phyloP scores from a whole-genome alignment of 2,888 invertebrate species.

The Troides oblongomaculatus region DNA sequence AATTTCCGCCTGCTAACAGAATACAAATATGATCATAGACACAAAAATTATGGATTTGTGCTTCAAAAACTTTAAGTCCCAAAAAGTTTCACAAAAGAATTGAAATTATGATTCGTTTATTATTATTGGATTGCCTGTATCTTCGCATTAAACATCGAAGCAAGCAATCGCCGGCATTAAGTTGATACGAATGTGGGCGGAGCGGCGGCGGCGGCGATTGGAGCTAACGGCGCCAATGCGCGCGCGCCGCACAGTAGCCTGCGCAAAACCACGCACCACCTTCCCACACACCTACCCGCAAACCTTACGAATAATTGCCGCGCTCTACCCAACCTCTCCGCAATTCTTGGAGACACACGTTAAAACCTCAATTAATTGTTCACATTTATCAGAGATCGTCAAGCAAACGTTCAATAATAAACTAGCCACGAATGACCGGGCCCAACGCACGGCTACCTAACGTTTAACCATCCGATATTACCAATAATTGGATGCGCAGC shows the following conservation, averaged over 20 bases:
- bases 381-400: conserved; percentile 35
- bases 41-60: neutral
- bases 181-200: conserved; percentile 57
- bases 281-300: conserved; percentile 11
- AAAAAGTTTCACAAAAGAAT: neutral
- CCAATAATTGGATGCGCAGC: conserved; percentile 74
- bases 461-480: conserved; percentile 75
- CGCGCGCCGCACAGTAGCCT: conserved; percentile 71
- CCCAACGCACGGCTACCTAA: conserved; percentile 70
- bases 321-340: conserved; percentile 2
- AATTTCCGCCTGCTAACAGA: no score
- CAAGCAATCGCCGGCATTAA: conserved; percentile 28
- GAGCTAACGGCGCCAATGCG: conserved; percentile 72
- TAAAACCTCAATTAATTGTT: conserved; percentile 32
- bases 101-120: conserved; percentile 1
- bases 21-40: neutral
- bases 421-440: conserved; percentile 37
- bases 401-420: conserved; percentile 43
- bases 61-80: neutral
- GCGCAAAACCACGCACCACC: conserved; percentile 5
- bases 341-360: conserved; percentile 20
- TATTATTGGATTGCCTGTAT: conserved; percentile 17
- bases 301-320: conserved; percentile 9
- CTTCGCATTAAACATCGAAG: conserved; percentile 5
- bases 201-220: conserved; percentile 60